Evolutionary conservation across 2,888 invertebrate genomes (phyloP).

Genomic region (Pantelozetes paolii): DNA sequence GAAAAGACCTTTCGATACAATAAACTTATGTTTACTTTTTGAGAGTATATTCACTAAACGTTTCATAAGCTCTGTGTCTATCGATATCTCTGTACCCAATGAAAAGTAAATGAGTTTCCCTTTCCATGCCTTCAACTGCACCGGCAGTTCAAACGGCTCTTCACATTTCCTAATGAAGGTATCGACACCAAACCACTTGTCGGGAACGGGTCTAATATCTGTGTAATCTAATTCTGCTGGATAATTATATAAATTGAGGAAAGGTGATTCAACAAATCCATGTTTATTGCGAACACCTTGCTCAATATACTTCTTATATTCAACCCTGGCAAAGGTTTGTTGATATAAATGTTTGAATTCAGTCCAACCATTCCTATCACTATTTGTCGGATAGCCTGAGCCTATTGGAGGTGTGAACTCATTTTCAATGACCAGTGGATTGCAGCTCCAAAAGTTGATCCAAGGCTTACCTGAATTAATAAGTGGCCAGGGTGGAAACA

Average conservation of each 20-base stretch:
- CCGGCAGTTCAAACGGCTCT: background rate
- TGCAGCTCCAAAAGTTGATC: background rate
- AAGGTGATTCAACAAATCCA: background rate
- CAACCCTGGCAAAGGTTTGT: background rate
- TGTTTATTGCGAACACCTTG: background rate
- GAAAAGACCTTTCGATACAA: too few species aligned
- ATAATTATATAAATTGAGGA: constrained; percentile 20
- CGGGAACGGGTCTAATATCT: background rate
- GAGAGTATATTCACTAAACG: too few species aligned
- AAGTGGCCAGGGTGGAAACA: background rate
- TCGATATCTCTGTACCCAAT: too few species aligned
- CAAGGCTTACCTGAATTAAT: background rate
- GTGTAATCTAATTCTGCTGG: constrained; percentile 12
- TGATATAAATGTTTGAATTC: background rate
- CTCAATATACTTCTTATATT: background rate
- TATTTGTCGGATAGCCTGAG: background rate
- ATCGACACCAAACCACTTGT: constrained; percentile 7
- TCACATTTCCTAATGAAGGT: background rate
- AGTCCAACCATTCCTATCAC: background rate
- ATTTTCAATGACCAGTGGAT: background rate
- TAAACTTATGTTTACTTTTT: too few species aligned
- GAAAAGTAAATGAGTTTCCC: background rate
- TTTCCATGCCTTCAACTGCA: background rate
- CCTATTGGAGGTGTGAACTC: background rate
- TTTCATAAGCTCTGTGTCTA: too few species aligned